These are phyloP conservation scores for Drosophila sp. DNA, from an alignment of 1,140 invertebrate genomes.

Conservation along the genomic window DNA sequence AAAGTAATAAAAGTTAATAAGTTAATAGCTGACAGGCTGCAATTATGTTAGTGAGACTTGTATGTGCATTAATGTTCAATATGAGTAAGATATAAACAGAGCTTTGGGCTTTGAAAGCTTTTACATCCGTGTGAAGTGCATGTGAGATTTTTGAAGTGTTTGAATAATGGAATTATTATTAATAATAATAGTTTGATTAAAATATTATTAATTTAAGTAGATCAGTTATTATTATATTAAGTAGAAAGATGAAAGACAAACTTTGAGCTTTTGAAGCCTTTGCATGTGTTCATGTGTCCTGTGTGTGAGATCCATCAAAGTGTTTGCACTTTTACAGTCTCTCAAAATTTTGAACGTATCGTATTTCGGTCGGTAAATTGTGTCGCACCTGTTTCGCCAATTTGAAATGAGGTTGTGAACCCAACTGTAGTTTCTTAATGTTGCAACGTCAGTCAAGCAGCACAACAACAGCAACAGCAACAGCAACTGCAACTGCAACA, in stretches of 20 bases:
- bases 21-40: not conserved
- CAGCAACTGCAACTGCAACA: constrained; percentile 26
- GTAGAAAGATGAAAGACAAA: too few species aligned
- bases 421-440: constrained; percentile 58
- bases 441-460: constrained; percentile 37
- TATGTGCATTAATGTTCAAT: not conserved
- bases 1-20: not conserved
- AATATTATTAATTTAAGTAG: too few species aligned
- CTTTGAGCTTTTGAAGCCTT: not conserved
- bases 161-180: too few species aligned
- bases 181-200: not conserved
- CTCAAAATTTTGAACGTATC: constrained; percentile 27
- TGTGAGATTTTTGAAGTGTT: too few species aligned
- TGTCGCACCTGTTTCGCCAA: constrained; percentile 79
- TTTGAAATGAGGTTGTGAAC: constrained; percentile 81
- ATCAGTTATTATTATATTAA: too few species aligned
- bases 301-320: not conserved
- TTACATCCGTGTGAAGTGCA: too few species aligned
- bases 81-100: not conserved
- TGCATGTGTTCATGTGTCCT: not conserved
- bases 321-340: constrained; percentile 15
- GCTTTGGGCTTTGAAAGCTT: not conserved
- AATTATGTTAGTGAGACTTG: not conserved
- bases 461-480: constrained; percentile 41
- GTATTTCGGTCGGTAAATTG: constrained; percentile 49